Evolutionary conservation across 2,113 vertebrate genomes (phyloP), one percentile per base, ranked within the genome.

Genomic region (Heterotilapia buettikoferi): DNA sequence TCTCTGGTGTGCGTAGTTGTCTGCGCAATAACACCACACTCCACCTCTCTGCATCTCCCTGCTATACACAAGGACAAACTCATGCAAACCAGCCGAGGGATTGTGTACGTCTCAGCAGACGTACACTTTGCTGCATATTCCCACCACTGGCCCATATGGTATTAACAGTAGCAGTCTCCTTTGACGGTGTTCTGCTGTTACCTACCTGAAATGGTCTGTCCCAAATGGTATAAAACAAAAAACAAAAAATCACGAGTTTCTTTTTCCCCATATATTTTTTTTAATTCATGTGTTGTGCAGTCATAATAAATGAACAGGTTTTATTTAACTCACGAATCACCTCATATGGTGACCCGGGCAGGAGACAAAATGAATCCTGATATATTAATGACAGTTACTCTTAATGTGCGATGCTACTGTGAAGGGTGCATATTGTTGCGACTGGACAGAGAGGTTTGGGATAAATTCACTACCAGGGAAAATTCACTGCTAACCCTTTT

Each of bases 1-100:
- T 89, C 92, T 86, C 90, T 8, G 9, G 13, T 61, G 93, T 94
- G 91, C 89, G 90, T 94, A 88, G 86, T 45, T 52, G 87, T 86
- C 84, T 93, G 87, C 89, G 85, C 92, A 94, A 92, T 83, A 84
- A 47, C 38, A 16, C 26, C 18, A 9, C 90, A 19, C 86, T 52
- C 86, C 79, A 43, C 86, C 82, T 86, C 68, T 79, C 13, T 45
- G 31, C 86, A 19, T 78, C 68, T 84, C 50, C 19, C 31, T 47
- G 18, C 53, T 53, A 54, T 66, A 82, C 90, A 84, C 61, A 93
- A 81, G 80, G 85, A 85, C 61, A 86, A 12, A 80, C 40, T 76
- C 76, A 47, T 81, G 33, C 82, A 88, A 90, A 57, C 91, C 93
- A 86, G 84, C 80, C 53, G 89, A 84, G 93, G 86, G 86, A 85